phyloP scores from a whole-genome alignment of 2,888 invertebrate species.

The Callimorpha dominula region DNA sequence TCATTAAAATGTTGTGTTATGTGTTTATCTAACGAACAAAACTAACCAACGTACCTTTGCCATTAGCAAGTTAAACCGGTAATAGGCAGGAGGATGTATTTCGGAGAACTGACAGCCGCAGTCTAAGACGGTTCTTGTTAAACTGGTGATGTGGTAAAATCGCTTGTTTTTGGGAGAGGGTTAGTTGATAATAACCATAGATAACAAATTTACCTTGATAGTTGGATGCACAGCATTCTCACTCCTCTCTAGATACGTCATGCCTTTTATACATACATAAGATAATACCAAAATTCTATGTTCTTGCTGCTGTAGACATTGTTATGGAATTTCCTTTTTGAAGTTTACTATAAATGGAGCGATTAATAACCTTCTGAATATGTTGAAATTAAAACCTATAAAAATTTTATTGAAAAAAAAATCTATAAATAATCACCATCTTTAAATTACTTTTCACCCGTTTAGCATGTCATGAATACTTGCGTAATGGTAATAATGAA shows the following conservation, averaged over 20 bases:
- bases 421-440: neutral
- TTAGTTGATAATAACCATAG: neutral
- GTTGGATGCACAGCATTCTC: neutral
- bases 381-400: too few species aligned
- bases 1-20: neutral
- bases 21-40: neutral
- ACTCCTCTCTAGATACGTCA: neutral
- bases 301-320: neutral
- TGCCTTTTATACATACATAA: neutral
- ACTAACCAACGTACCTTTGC: neutral
- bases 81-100: neutral
- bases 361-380: neutral
- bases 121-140: neutral
- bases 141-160: neutral
- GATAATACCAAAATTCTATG: neutral
- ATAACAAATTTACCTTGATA: neutral
- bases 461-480: constrained; percentile 31
- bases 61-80: neutral
- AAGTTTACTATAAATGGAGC: neutral
- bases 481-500: constrained; percentile 44
- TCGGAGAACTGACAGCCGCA: neutral
- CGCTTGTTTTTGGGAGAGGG: neutral
- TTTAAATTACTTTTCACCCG: constrained; percentile 28
- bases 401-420: neutral
- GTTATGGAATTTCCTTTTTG: neutral